Evolutionary conservation across 2,888 invertebrate species (phyloP).

Genomic region (Trimorus sp.): DNA sequence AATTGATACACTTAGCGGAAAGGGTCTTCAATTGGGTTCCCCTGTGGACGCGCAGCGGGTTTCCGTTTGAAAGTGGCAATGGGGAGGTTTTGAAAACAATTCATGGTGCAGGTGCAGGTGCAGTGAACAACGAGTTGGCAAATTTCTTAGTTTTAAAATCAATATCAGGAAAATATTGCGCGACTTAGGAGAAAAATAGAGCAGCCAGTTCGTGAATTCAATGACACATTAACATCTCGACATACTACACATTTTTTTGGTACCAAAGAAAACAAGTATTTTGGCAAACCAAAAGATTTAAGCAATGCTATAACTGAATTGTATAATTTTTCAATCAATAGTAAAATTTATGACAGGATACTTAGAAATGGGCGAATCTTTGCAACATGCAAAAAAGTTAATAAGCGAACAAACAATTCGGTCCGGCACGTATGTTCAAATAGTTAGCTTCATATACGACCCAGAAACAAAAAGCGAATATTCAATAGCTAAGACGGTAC

Average conservation of each 20-base stretch:
- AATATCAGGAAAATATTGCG: not conserved
- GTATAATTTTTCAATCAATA: conserved; percentile 3
- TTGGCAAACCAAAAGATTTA: not conserved
- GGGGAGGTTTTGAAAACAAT: conserved; percentile 2
- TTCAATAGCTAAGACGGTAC: conserved; percentile 15
- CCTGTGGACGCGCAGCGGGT: conserved; percentile 34
- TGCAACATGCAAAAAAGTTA: conserved; percentile 12
- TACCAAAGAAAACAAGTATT: conserved; percentile 19
- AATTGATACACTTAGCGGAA: conserved; percentile 33
- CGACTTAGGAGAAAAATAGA: conserved; percentile 9
- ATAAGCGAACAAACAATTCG: conserved; percentile 33
- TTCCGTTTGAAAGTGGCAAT: conserved; percentile 34
- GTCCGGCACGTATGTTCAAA: conserved; percentile 2
- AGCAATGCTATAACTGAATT: not conserved
- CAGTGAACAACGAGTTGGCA: conserved; percentile 10
- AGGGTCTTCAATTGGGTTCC: conserved; percentile 54
- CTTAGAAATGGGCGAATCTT: conserved; percentile 23
- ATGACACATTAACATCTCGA: not conserved
- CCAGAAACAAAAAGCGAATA: not conserved
- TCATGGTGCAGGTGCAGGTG: not conserved
- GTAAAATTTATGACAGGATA: conserved; percentile 15
- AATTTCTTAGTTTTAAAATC: conserved; percentile 15
- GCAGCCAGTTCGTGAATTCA: conserved; percentile 7
- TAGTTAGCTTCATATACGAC: conserved; percentile 33
- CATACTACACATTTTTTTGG: conserved; percentile 4